A percentile compares a stretch with the other conserved stretches of the same genome.
phyloP scores from a whole-genome alignment of 2,888 invertebrate species.

The Coelopa pilipes region DNA sequence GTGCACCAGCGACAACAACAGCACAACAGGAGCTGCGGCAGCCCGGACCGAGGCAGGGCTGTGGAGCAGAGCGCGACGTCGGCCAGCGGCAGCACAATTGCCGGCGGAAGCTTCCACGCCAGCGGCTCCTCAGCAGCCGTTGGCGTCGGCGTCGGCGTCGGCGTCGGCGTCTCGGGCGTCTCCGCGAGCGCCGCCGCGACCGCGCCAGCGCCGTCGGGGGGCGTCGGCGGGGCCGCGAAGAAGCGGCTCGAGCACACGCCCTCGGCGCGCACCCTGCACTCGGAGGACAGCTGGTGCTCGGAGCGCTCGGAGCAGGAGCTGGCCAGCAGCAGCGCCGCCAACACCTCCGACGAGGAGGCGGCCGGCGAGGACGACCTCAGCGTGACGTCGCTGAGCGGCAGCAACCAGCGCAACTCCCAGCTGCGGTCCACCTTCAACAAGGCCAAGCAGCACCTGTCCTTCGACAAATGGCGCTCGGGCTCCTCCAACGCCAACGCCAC shows the following conservation, averaged over 20 bases:
- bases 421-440: constrained; percentile 83
- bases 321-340: constrained; percentile 39
- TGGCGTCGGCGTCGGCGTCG: constrained; percentile 45
- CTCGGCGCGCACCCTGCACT: constrained; percentile 61
- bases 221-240: no score
- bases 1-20: constrained; percentile 54
- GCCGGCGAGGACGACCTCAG: constrained; percentile 61
- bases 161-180: constrained; percentile 44
- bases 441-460: constrained; percentile 79
- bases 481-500: constrained; percentile 67
- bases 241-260: constrained; percentile 53
- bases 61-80: constrained; percentile 15
- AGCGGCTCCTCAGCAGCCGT: constrained; percentile 57
- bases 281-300: constrained; percentile 76
- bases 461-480: constrained; percentile 77
- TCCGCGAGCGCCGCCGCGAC: constrained; percentile 47
- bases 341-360: constrained; percentile 75
- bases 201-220: constrained; percentile 45
- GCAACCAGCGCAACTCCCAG: constrained; percentile 76
- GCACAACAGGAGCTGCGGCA: constrained; percentile 45
- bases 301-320: constrained; percentile 51
- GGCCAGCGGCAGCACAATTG: constrained; percentile 57
- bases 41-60: constrained; percentile 40
- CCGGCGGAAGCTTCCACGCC: constrained; percentile 63
- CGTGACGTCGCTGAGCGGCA: constrained; percentile 59